phyloP scores from a whole-genome alignment of 92 coral and sea anemone species.

The Parazoanthus atlanticus region DNA sequence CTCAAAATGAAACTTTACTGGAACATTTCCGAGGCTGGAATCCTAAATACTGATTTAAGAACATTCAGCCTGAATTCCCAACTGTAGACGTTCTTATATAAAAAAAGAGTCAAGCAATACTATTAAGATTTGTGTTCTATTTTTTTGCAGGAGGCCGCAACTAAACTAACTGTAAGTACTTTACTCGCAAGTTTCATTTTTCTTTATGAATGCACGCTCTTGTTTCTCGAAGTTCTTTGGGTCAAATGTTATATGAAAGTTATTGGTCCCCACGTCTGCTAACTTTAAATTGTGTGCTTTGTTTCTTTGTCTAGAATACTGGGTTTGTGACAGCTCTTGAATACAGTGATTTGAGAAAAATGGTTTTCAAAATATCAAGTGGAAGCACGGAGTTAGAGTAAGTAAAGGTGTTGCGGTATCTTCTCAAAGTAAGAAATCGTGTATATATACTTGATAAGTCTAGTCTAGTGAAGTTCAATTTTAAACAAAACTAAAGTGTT shows the following conservation, averaged over 20 bases:
- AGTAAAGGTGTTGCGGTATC: conserved; percentile 26
- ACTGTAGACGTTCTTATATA: background rate
- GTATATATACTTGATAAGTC: too few species aligned
- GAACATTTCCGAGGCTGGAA: too few species aligned
- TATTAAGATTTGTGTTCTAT: background rate
- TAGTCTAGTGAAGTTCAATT: too few species aligned
- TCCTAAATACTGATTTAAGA: background rate
- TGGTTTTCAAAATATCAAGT: conserved; percentile 89
- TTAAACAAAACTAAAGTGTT: too few species aligned
- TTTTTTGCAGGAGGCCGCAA: conserved; percentile 84
- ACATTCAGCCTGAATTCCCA: background rate
- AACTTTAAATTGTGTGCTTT: background rate
- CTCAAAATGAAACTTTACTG: too few species aligned
- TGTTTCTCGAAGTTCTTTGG: background rate
- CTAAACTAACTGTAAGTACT: conserved; percentile 86
- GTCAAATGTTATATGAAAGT: background rate
- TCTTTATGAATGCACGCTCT: background rate
- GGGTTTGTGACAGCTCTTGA: conserved; percentile 98
- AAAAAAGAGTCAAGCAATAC: background rate
- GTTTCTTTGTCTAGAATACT: conserved; percentile 61
- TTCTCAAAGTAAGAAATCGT: too few species aligned
- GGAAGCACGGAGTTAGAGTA: conserved; percentile 96
- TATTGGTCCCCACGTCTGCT: too few species aligned
- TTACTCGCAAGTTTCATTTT: background rate
- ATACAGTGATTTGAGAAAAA: conserved; percentile 93